Base-by-base conservation (phyloP, 2,797 vertebrate species). In the Periparus ater region DNA sequence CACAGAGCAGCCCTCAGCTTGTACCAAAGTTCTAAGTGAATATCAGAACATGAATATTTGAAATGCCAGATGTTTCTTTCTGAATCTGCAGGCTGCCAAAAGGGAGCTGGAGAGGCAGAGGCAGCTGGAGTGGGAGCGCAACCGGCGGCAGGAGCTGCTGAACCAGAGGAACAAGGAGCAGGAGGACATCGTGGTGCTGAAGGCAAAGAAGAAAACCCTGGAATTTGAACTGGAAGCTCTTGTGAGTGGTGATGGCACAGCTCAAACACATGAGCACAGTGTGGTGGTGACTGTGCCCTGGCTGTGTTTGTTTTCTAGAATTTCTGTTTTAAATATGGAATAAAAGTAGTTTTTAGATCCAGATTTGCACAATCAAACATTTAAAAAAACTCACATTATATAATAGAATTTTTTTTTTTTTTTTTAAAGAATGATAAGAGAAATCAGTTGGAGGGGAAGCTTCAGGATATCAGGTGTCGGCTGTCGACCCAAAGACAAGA, bases 151-250 rank as follows among this genome's bases (percentile, higher is more conserved):
- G 97, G 99, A 99, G 91, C 98, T 99, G 61, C 97, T 99, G 58
- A 99, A 97, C 95, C 99, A 99, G 96, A 98, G 99, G 93, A 99
- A 99, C 98, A 97, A 98, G 88, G 99, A 99, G 80, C 99, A 99
- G 97, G 99, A 99, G 97, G 98, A 99, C 91, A 99, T 99, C 30
- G 99, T 99, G 84, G 98, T 99, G 68, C 98, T 99, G 60, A 99
- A 99, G 97, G 99, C 99, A 34, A 98, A 99, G 97, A 99, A 99
- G 97, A 99, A 99, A 97, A 99, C 99, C 5, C 97, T 99, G 85
- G 99, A 99, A 97, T 99, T 99, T 79, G 99, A 99, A 92, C 97
- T 99, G 95, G 99, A 99, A 95, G 99, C 99, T 68, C 97, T 99
- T 89, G 99, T 99, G 94, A 98, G 98, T 95, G 70, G 3, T 91